Evolutionary conservation across 35 echinoderm and acorn worm species (phyloP).

Genomic region (Heliocidaris tuberculata): DNA sequence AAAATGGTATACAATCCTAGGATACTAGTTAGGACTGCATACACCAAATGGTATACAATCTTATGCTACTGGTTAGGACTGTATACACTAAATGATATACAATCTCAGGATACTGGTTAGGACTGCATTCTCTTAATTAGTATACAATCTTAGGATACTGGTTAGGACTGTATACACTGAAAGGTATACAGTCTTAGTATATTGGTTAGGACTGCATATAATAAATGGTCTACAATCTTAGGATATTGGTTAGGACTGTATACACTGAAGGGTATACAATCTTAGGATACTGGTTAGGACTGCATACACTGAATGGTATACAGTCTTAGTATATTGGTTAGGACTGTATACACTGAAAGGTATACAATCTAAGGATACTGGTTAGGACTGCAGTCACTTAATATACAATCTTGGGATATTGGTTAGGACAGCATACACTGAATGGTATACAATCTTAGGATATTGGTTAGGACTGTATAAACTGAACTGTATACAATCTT

Average conservation of each 20-base stretch:
- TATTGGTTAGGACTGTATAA: background rate
- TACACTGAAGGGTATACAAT: slow-evolving; percentile 23
- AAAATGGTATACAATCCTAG: background rate
- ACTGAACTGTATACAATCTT: background rate
- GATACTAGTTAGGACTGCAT: background rate
- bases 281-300: background rate
- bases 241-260: background rate
- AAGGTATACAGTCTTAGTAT: too few relatives aligned
- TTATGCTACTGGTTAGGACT: background rate
- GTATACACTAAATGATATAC: background rate
- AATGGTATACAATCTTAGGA: slow-evolving; percentile 11
- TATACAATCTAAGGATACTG: too few relatives aligned
- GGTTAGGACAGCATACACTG: background rate
- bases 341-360: background rate
- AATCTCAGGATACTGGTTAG: background rate
- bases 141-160: background rate
- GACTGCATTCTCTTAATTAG: background rate
- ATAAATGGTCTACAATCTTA: background rate
- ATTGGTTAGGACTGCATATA: background rate
- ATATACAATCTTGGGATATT: background rate
- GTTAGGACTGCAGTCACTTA: background rate
- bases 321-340: background rate
- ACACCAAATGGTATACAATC: background rate
- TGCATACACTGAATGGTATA: background rate
- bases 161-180: background rate